Evolutionary conservation across 2,888 invertebrate genomes (phyloP), one percentile per base, ranked within the genome.

Genomic region (Nasonia oneida): DNA sequence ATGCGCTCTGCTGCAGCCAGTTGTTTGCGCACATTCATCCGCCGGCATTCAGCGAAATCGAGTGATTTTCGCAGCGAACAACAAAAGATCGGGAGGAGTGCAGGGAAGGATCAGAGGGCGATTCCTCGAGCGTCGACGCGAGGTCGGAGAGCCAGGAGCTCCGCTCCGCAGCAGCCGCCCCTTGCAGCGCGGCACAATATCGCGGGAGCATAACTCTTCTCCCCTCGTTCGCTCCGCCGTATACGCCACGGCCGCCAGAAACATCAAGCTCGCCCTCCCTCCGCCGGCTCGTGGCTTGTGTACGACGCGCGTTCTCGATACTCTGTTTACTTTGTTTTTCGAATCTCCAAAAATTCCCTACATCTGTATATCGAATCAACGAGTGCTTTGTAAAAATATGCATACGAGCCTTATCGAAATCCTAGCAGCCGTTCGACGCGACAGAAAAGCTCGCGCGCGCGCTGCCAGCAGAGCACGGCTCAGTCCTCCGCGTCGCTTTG

Each of bases 171-270:
- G 89, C 90, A 14, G 77, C 75, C 90, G 89, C 90, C 90, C 91
- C 91, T 91, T 91, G 91, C 91, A 92, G 92, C 91, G 91, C 91
- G 91, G 92, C 91, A 93, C 93, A 93, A 93, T 93, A 93, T 93
- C 93, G 93, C 93, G 92, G 93, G 92, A 92, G 92, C 93, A 93
- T 93, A 93, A 93, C 93, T 93, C 93, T 93, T 93, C 92, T 92
- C 93, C 92, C 93, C 93, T 92, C 91, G 91, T 92, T 92, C 92
- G 90, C 91, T 90, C 90, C 89, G 88, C 92, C 91, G 91, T 90
- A 91, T 92, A 90, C 37, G 91, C 90, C 91, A 92, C 91, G 91
- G 92, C 90, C 89, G 91, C 91, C 91, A 91, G 92, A 92, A 92
- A 92, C 92, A 92, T 92, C 92, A 91, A 92, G 91, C 91, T 92